Percentiles rank a stretch among this genome's conserved stretches.
Evolutionary conservation across 2,888 invertebrate genomes (phyloP).

Genomic region (Hyposoter dolosus): DNA sequence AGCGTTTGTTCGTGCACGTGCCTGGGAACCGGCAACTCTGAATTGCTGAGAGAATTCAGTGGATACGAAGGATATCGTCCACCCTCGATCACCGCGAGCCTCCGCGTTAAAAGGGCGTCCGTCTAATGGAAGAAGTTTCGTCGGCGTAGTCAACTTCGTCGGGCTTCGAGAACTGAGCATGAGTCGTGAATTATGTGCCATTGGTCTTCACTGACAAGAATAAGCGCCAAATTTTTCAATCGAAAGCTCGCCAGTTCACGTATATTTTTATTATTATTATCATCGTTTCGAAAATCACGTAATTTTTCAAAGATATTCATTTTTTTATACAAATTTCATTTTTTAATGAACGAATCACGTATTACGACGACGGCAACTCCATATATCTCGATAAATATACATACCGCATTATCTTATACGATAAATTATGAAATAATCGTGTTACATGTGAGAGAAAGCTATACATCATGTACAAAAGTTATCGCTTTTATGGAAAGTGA

Average conservation of each 20-base stretch:
- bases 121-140: constrained; percentile 85
- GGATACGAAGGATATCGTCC: constrained; percentile 86
- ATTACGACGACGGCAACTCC: constrained; percentile 37
- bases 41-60: constrained; percentile 86
- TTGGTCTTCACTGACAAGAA: constrained; percentile 61
- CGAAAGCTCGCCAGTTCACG: not conserved
- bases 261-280: constrained; percentile 6
- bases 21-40: constrained; percentile 88
- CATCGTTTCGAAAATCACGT: not conserved
- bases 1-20: constrained; percentile 96
- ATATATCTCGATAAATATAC: constrained; percentile 14
- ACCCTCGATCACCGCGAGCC: constrained; percentile 80
- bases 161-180: constrained; percentile 81
- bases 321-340: constrained; percentile 37
- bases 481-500: not conserved
- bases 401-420: not conserved
- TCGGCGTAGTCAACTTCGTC: constrained; percentile 82
- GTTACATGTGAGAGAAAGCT: not conserved
- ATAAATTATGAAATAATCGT: constrained; percentile 16
- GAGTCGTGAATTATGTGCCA: constrained; percentile 82
- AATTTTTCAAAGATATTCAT: constrained; percentile 1
- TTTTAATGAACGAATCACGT: not conserved
- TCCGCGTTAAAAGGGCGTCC: constrained; percentile 83
- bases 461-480: constrained; percentile 7
- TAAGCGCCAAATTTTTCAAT: not conserved